A percentile compares a stretch with the other conserved stretches of the same genome.
Evolutionary conservation across 2,888 invertebrate genomes (phyloP).

Genomic region (Frankliniella fusca): DNA sequence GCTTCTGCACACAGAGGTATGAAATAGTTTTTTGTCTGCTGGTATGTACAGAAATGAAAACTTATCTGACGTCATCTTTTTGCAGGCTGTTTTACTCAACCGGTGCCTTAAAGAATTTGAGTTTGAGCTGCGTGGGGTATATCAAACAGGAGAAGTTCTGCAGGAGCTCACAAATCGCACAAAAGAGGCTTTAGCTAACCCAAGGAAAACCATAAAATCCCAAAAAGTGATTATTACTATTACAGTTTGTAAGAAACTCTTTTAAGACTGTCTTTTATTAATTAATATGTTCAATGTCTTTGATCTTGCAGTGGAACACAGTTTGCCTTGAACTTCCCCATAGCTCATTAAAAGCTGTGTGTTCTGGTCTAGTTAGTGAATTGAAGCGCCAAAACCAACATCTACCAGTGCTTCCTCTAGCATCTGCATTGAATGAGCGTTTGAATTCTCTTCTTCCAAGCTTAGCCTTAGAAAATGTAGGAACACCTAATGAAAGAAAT

Average conservation of each 20-base stretch:
- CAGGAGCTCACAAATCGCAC: constrained; percentile 75
- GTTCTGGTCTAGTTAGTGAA: constrained; percentile 74
- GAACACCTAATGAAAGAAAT: constrained; percentile 53
- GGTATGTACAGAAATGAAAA: constrained; percentile 10
- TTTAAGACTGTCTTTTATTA: not conserved
- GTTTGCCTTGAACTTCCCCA: constrained; percentile 78
- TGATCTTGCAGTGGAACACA: constrained; percentile 76
- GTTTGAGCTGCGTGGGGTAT: constrained; percentile 66
- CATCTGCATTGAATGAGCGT: constrained; percentile 83
- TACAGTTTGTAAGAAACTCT: constrained; percentile 22
- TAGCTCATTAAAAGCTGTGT: constrained; percentile 72
- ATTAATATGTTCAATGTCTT: constrained; percentile 32
- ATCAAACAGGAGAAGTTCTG: constrained; percentile 71
- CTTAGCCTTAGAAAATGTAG: constrained; percentile 49
- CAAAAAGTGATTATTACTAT: constrained; percentile 65
- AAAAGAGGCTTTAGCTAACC: constrained; percentile 62
- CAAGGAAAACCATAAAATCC: constrained; percentile 81
- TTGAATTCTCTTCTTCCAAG: constrained; percentile 69
- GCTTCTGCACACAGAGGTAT: constrained; percentile 79
- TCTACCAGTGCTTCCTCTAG: constrained; percentile 81
- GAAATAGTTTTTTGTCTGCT: not conserved
- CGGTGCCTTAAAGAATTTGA: constrained; percentile 73
- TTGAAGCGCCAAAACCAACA: constrained; percentile 76
- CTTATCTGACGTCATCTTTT: constrained; percentile 29
- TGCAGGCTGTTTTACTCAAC: constrained; percentile 72